Base-by-base conservation (phyloP, 1,140 invertebrate genomes). In the Ceratosolen fusciceps region DNA sequence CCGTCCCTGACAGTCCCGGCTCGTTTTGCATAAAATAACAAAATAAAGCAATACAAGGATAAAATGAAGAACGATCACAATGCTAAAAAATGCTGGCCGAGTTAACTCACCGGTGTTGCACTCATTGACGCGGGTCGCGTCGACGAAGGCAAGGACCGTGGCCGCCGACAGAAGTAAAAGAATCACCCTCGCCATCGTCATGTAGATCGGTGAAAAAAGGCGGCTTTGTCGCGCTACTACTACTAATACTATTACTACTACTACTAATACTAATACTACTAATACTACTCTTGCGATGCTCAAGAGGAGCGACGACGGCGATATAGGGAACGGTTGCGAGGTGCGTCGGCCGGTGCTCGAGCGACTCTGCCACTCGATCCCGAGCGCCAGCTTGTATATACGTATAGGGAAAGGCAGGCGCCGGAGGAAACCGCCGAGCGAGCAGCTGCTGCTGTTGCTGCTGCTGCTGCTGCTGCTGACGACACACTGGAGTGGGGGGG, bases 51-150 rank as follows among this genome's bases (percentile, higher is more conserved):
- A n/a, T n/a, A n/a, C n/a, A n/a, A n/a, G n/a, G n/a, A n/a, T n/a
- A n/a, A n/a, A n/a, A n/a, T n/a, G n/a, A n/a, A n/a, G n/a, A n/a
- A n/a, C n/a, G n/a, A n/a, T n/a, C n/a, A n/a, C n/a, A n/a, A n/a
- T n/a, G n/a, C n/a, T n/a, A n/a, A n/a, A n/a, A n/a, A n/a, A n/a
- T n/a, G n/a, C n/a, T n/a, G n/a, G n/a, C n/a, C n/a, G n/a, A n/a
- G n/a, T n/a, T n/a, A n/a, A 87, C 85, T 77, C 72, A 87, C 87
- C 85, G 31, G 56, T 77, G 7, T 77, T 77, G 54, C 88, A 89
- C 0, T 83, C n/a, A 47, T 82, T 80, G 56, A 88, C 87, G 73
- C 80, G 8, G 2, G 87, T 88, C 2, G 86, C 83, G 78, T 21
- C 37, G 26, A 80, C 81, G 37, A 85, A 34, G 19, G 65, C 79